Base-by-base conservation (phyloP, 2,113 vertebrate species). In the Australoheros scitulus region DNA sequence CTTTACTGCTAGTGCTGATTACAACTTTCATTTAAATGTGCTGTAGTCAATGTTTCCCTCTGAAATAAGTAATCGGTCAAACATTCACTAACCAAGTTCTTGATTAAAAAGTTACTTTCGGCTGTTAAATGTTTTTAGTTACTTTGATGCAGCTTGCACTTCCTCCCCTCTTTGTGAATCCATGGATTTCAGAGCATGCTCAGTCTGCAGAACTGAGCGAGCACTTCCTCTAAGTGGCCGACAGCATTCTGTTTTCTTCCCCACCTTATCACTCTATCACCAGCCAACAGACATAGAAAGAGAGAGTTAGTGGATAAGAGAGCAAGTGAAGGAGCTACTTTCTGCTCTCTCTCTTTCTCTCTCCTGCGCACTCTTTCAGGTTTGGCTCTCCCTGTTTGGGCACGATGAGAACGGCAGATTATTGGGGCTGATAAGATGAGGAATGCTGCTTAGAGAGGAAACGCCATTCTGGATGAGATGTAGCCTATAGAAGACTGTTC, bases 191-290 rank as follows among this genome's bases (percentile, higher is more conserved):
- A 22, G 75, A 77, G 10, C 83, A 6, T 2, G 63, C 91, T 94
- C 43, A 26, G 50, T 75, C 32, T 34, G 68, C 55, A 8, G 68
- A 61, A 64, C 29, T 18, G 87, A 95, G 89, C 83, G 87, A 91
- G 82, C 3, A 78, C 95, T 96, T 97, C 96, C 96, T 96, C 94
- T 89, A 77, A 93, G 95, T 93, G 92, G 89, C 79, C 95, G 95
- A 95, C 92, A 86, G 95, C 91, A 94, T 64, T 36, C 95, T 92
- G 88, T 91, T 88, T 89, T 95, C 93, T 94, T 95, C 95, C 76
- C 36, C 5, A 90, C 89, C 92, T 95, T 95, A 89, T 74, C 87
- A 59, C 70, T 94, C 92, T 84, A 89, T 90, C 91, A 75, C 60
- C 61, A 82, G 91, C 91, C 80, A 65, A 86, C 92, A 95, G 94